phyloP scores from a whole-genome alignment of 2,888 invertebrate species.

The Cataglyphis cursor region DNA sequence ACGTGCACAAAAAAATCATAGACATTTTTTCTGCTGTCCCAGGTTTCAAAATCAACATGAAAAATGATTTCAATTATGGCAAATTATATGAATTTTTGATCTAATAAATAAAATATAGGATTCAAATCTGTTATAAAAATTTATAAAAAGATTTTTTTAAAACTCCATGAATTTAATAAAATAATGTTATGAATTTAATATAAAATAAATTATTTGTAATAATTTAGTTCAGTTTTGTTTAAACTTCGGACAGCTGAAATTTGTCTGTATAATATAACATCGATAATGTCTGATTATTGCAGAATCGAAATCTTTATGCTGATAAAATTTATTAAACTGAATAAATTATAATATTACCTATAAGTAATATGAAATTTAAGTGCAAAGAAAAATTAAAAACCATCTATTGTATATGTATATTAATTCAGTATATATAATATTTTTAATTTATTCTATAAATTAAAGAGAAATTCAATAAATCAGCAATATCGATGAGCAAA shows the following conservation, averaged over 20 bases:
- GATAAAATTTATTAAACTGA: background rate
- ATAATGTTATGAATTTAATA: background rate
- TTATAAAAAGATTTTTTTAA: background rate
- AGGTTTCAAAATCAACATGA: background rate
- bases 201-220: background rate
- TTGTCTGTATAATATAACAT: constrained; percentile 4
- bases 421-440: background rate
- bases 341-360: background rate
- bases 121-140: background rate
- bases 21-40: constrained; percentile 8
- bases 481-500: constrained; percentile 4
- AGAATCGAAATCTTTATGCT: background rate
- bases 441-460: constrained; percentile 1
- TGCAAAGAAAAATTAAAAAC: background rate
- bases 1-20: constrained; percentile 31
- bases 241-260: constrained; percentile 10
- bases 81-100: background rate
- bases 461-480: background rate
- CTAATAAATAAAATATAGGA: background rate
- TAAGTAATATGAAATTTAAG: background rate
- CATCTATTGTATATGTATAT: background rate
- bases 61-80: background rate
- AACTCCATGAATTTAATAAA: background rate
- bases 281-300: constrained; percentile 17
- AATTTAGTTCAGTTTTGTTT: background rate